Conservation (phyloP, 2,797 vertebrate genomes). For the Psittacula echo region DNA sequence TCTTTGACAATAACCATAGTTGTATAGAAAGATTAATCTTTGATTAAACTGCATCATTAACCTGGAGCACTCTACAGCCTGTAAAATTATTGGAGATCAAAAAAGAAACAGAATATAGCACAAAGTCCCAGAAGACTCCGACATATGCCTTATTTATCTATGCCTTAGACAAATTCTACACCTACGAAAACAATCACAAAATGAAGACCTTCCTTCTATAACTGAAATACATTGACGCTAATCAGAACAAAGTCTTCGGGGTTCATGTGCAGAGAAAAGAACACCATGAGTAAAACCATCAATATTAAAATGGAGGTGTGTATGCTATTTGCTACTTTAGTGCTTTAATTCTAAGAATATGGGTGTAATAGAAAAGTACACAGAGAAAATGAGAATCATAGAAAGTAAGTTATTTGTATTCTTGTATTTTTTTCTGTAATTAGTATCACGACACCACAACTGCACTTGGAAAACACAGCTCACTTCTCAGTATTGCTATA, state of each 20-base stretch:
- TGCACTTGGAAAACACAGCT: not conserved
- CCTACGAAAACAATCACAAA: not conserved
- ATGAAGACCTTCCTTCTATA: not conserved
- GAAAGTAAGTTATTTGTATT: not conserved
- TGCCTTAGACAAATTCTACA: not conserved
- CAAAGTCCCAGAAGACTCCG: not conserved
- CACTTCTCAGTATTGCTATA: not conserved
- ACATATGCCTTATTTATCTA: accelerated
- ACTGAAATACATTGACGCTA: not conserved
- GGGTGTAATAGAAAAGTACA: not conserved
- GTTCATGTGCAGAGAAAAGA: not conserved
- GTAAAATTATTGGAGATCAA: not conserved
- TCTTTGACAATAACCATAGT: not conserved
- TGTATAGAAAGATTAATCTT: not conserved
- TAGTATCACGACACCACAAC: not conserved
- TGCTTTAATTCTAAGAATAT: not conserved
- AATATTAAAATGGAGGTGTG: not conserved
- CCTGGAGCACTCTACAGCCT: not conserved
- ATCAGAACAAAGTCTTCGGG: not conserved
- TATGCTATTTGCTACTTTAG: not conserved
- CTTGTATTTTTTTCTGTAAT: not conserved
- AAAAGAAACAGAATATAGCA: not conserved
- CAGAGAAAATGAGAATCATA: not conserved
- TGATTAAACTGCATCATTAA: slow-evolving; percentile 12
- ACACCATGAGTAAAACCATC: not conserved